phyloP scores from a whole-genome alignment of 2,888 invertebrate species.

The Cryptus armator region DNA sequence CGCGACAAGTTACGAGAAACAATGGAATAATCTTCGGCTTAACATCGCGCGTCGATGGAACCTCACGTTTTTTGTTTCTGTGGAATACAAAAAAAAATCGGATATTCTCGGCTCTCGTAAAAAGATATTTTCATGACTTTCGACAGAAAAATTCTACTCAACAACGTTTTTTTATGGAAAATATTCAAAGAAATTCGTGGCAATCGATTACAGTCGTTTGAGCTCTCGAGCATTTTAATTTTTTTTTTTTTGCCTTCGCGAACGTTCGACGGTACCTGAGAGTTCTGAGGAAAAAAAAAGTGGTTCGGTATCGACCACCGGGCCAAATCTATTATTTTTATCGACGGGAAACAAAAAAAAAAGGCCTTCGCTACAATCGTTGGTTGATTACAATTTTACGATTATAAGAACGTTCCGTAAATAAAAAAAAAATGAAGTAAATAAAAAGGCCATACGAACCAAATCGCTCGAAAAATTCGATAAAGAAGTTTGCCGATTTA shows the following conservation, averaged over 20 bases:
- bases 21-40: not conserved
- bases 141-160: not conserved
- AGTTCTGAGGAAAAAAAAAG: not conserved
- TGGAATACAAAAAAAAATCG: not conserved
- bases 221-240: not conserved
- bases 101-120: not conserved
- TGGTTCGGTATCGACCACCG: not conserved
- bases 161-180: not conserved
- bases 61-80: not conserved
- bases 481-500: no score
- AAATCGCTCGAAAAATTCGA: no score
- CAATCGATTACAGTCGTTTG: not conserved
- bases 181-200: not conserved
- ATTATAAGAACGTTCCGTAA: no score
- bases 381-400: no score
- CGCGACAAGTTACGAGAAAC: not conserved
- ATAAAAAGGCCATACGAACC: no score
- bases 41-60: not conserved
- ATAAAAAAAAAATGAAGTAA: no score
- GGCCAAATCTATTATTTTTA: not conserved
- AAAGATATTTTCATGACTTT: not conserved
- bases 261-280: not conserved
- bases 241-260: not conserved
- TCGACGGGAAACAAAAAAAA: not conserved
- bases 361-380: not conserved